Evolutionary conservation across 2,113 vertebrate genomes (phyloP).

Genomic region (Prochilodus magdalenae): DNA sequence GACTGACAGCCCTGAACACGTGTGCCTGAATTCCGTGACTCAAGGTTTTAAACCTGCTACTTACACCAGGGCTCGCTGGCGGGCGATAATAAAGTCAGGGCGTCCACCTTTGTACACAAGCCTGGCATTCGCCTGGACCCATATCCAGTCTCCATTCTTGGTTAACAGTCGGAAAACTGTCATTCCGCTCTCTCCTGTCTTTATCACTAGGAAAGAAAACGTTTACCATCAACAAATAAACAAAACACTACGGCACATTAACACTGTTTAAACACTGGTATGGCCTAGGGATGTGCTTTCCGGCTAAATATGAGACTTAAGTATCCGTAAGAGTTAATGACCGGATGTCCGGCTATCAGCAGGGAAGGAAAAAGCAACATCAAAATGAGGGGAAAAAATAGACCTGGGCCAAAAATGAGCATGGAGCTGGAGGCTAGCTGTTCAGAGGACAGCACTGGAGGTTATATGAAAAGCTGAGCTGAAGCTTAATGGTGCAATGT

Average conservation of each 20-base stretch:
- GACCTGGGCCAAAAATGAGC: no score
- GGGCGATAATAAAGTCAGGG: conserved; percentile 81
- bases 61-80: conserved; percentile 78
- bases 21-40: no score
- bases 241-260: not conserved
- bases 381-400: no score
- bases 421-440: no score
- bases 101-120: conserved; percentile 79
- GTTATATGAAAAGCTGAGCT: no score
- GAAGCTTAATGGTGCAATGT: no score
- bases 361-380: no score
- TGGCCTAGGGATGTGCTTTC: not conserved
- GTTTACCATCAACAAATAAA: not conserved
- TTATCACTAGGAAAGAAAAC: conserved; percentile 76
- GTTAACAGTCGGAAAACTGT: conserved; percentile 81
- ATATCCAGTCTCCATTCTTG: conserved; percentile 79
- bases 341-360: no score
- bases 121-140: conserved; percentile 83
- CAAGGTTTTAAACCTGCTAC: conserved; percentile 38
- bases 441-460: no score
- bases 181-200: conserved; percentile 80
- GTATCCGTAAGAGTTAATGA: no score
- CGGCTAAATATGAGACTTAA: no score
- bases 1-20: no score
- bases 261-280: not conserved